Evolutionary conservation across 2,113 vertebrate species (phyloP).

Genomic region (Gulo gulo): DNA sequence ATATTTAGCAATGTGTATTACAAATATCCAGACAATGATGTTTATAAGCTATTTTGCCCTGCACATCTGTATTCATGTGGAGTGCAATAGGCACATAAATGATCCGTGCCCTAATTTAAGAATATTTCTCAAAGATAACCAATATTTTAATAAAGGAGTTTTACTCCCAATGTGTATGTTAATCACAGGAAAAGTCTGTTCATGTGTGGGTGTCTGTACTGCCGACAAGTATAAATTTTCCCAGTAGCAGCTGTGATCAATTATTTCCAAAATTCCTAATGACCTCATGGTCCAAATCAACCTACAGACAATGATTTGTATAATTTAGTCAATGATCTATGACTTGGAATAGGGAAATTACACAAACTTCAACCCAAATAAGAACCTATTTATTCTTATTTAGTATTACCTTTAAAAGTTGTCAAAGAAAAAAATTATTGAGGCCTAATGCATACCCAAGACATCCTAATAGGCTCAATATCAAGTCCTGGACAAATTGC

Average conservation of each 20-base stretch:
- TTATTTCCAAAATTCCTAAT: conserved; percentile 36
- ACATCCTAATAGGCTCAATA: neutral
- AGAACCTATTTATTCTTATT: neutral
- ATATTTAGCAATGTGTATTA: neutral
- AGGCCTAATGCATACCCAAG: neutral
- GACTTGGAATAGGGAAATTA: conserved; percentile 33
- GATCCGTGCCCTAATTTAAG: neutral
- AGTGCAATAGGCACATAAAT: neutral
- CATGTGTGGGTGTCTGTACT: neutral
- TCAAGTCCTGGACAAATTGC: neutral
- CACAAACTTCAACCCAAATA: conserved; percentile 15
- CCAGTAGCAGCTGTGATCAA: conserved; percentile 31
- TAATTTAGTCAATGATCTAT: conserved; percentile 15
- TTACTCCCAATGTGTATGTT: neutral
- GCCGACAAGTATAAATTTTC: conserved; percentile 11
- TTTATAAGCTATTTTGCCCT: neutral
- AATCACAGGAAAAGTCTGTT: conserved; percentile 14
- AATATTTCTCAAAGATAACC: conserved; percentile 35
- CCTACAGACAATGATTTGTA: conserved; percentile 23
- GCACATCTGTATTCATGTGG: neutral
- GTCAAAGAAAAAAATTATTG: neutral
- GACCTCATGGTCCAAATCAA: neutral
- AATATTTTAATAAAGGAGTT: conserved; percentile 13
- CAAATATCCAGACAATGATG: conserved; percentile 5
- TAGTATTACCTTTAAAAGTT: conserved; percentile 13